phyloP scores from a whole-genome alignment of 2,113 vertebrate genomes.

The Calonectris borealis region DNA sequence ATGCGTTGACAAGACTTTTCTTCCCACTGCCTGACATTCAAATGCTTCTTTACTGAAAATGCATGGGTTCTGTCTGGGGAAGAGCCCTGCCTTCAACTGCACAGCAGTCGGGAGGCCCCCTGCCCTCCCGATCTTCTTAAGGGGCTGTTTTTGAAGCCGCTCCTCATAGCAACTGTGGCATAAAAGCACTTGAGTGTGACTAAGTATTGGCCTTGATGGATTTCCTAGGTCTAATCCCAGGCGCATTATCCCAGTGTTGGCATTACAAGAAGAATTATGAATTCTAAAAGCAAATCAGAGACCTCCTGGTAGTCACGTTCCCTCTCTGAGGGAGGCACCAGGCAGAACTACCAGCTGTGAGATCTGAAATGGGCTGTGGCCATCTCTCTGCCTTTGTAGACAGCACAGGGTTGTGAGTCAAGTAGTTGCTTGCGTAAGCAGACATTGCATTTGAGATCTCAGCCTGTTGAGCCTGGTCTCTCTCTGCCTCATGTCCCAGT shows the following conservation, averaged over 20 bases:
- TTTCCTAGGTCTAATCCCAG: slow-evolving; percentile 29
- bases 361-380: neutral
- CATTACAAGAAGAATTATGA: neutral
- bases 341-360: neutral
- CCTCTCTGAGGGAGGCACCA: neutral
- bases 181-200: slow-evolving; percentile 43
- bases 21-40: slow-evolving; percentile 15
- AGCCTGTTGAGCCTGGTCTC: neutral
- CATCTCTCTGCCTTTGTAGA: neutral
- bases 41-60: neutral
- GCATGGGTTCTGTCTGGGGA: neutral
- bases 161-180: neutral
- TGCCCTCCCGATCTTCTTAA: neutral
- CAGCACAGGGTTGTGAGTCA: neutral
- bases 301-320: neutral
- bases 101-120: neutral
- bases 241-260: neutral
- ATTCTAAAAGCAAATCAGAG: slow-evolving; percentile 28
- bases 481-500: neutral
- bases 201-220: slow-evolving; percentile 41
- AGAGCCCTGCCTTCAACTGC: neutral
- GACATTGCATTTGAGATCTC: neutral
- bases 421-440: neutral
- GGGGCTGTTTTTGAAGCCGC: neutral
- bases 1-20: neutral